phyloP scores from a whole-genome alignment of 2,113 vertebrate genomes.

The Tamias sibiricus region DNA sequence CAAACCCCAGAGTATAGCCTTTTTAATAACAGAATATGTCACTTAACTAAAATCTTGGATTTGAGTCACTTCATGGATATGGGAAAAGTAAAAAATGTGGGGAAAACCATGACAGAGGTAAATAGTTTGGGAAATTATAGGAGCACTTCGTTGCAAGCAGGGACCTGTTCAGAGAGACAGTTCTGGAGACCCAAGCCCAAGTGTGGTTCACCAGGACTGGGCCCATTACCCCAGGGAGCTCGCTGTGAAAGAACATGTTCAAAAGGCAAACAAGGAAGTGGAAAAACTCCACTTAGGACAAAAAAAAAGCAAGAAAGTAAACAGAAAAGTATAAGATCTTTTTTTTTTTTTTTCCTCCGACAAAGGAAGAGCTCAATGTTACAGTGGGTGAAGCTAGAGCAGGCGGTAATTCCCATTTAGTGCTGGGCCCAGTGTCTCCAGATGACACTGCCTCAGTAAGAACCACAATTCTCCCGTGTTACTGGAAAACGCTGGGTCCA shows the following conservation, averaged over 20 bases:
- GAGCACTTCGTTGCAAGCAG: not conserved
- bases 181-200: not conserved
- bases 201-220: not conserved
- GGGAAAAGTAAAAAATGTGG: not conserved
- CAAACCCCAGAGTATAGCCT: not conserved
- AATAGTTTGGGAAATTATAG: not conserved
- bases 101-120: not conserved
- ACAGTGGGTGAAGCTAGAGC: not conserved
- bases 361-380: not conserved
- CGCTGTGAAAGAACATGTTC: not conserved
- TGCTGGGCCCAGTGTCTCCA: not conserved
- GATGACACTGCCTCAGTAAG: not conserved
- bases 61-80: not conserved
- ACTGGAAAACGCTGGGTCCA: not conserved
- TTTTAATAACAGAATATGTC: not conserved
- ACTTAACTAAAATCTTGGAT: not conserved
- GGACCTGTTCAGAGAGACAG: not conserved
- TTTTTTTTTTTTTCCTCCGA: not conserved
- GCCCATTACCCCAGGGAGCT: not conserved
- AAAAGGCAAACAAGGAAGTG: conserved; percentile 16
- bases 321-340: conserved; percentile 34
- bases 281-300: not conserved
- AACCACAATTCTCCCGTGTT: not conserved
- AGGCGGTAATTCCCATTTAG: not conserved
- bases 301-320: conserved; percentile 44